A percentile compares a stretch with the other conserved stretches of the same genome.
Conservation (phyloP, 2,888 invertebrate species). For the Meghimatium bilineatum region DNA sequence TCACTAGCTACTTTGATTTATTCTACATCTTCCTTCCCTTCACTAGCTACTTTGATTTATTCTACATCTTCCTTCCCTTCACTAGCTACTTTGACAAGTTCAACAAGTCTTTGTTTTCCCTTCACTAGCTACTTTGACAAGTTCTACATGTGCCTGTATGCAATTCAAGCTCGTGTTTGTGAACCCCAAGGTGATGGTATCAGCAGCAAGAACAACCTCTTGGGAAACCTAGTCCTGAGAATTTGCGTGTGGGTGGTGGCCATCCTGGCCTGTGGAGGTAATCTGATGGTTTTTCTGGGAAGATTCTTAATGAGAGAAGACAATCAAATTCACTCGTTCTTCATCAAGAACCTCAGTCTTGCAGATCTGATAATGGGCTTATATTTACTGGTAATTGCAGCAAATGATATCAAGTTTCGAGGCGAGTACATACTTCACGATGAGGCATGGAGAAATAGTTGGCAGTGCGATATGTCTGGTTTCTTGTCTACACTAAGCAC, state of each 20-base stretch:
- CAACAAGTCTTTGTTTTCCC: constrained; percentile 47
- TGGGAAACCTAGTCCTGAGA: constrained; percentile 59
- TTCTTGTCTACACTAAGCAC: constrained; percentile 71
- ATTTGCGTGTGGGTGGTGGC: constrained; percentile 83
- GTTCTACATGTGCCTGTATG: constrained; percentile 58
- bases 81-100: constrained; percentile 57
- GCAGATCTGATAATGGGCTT: constrained; percentile 83
- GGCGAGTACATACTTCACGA: constrained; percentile 81
- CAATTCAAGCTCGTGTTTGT: constrained; percentile 52
- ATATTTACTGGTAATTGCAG: constrained; percentile 81
- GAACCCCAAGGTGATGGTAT: constrained; percentile 59
- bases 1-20: neutral
- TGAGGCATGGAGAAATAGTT: constrained; percentile 81
- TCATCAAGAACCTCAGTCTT: constrained; percentile 82
- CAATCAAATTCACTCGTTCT: constrained; percentile 77
- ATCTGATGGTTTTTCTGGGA: constrained; percentile 78
- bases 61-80: neutral
- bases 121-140: constrained; percentile 58
- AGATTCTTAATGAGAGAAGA: constrained; percentile 79
- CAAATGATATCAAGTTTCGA: constrained; percentile 79
- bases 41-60: neutral
- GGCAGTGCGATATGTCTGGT: constrained; percentile 81
- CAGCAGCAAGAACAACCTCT: constrained; percentile 58
- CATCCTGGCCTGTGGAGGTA: constrained; percentile 81
- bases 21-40: neutral